Evolutionary conservation across 2,888 invertebrate genomes (phyloP).

Genomic region (Kuschelorhynchus macadamiae): DNA sequence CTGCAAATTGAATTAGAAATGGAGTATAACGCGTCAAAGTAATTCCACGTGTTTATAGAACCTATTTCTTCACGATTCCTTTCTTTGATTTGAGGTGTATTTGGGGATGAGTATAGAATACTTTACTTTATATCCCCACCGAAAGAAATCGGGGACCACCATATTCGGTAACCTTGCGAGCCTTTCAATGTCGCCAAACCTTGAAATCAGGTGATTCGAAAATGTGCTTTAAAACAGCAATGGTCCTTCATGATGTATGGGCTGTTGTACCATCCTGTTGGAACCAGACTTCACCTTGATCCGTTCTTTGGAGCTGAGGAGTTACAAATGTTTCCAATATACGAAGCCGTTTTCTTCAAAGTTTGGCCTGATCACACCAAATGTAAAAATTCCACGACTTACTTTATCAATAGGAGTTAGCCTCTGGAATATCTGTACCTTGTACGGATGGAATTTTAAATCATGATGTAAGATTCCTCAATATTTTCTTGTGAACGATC

Average conservation of each 20-base stretch:
- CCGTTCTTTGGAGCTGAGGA: background rate
- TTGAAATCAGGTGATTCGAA: conserved; percentile 11
- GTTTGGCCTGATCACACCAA: conserved; percentile 8
- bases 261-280: background rate
- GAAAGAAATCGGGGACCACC: background rate
- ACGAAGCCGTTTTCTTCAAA: conserved; percentile 4
- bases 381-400: background rate
- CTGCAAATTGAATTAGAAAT: background rate
- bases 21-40: background rate
- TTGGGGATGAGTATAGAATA: background rate
- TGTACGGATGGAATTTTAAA: no score
- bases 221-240: conserved; percentile 11
- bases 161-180: background rate
- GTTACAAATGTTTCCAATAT: conserved; percentile 8
- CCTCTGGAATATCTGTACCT: no score
- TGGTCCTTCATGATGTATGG: background rate
- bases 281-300: conserved; percentile 5
- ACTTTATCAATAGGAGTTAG: no score
- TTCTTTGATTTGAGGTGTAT: background rate
- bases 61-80: background rate
- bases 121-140: background rate
- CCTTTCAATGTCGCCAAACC: background rate
- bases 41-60: background rate
- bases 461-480: no score
- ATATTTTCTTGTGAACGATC: no score